A percentile compares a stretch with the other conserved stretches of the same genome.
Conservation (phyloP, 2,888 invertebrate genomes). For the Acanthosoma haemorrhoidale region DNA sequence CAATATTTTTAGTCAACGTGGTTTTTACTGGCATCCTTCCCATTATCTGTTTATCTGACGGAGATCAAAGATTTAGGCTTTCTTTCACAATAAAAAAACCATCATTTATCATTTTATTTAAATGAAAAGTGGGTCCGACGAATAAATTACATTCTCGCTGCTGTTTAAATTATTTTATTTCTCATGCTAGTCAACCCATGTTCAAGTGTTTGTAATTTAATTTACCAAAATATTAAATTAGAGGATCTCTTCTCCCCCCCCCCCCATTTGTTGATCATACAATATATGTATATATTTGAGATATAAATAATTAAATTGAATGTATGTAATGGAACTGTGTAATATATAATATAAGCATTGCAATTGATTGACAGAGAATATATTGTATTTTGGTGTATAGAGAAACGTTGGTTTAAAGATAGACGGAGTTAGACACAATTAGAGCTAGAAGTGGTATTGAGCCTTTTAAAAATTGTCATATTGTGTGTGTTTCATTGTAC, state of each 20-base stretch:
- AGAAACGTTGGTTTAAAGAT: not conserved
- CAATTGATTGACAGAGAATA: conserved; percentile 15
- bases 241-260: not conserved
- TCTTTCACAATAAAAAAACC: too few species aligned
- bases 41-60: too few species aligned
- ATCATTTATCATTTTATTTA: too few species aligned
- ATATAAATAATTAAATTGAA: not conserved
- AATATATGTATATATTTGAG: too few species aligned
- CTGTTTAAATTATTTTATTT: not conserved
- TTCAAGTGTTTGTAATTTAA: not conserved
- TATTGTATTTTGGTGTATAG: conserved; percentile 27
- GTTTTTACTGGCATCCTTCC: too few species aligned
- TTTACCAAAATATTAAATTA: not conserved
- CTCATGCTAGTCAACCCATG: not conserved
- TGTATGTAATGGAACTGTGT: not conserved
- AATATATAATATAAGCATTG: conserved; percentile 15
- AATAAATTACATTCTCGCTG: not conserved
- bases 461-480: not conserved
- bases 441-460: too few species aligned
- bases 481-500: not conserved
- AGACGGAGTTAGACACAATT: too few species aligned
- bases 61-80: too few species aligned
- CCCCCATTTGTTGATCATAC: too few species aligned
- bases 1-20: too few species aligned
- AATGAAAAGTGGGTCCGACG: too few species aligned